Percentiles rank a stretch among this genome's conserved stretches.
These are phyloP conservation scores for Diadegma fenestrale DNA, from an alignment of 2,888 invertebrate genomes.

Conservation along the genomic window DNA sequence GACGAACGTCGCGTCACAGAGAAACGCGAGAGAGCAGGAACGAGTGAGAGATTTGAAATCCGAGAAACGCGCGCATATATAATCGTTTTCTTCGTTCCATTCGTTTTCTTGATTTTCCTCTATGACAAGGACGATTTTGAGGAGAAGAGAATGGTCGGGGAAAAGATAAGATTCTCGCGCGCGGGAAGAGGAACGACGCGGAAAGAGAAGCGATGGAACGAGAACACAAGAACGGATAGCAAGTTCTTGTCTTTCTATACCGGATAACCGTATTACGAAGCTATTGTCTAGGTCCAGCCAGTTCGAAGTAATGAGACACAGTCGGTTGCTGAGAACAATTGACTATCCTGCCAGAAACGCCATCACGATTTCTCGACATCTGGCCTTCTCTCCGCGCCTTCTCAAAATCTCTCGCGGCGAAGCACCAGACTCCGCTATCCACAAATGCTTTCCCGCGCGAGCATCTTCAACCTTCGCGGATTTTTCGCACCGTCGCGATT, in stretches of 20 bases:
- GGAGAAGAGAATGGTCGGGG: slow-evolving; percentile 37
- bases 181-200: slow-evolving; percentile 48
- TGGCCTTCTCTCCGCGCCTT: background rate
- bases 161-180: slow-evolving; percentile 67
- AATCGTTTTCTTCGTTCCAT: slow-evolving; percentile 46
- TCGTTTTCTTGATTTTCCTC: slow-evolving; percentile 51
- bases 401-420: slow-evolving; percentile 9
- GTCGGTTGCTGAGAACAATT: slow-evolving; percentile 83
- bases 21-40: slow-evolving; percentile 2
- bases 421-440: slow-evolving; percentile 8
- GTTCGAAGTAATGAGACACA: slow-evolving; percentile 84
- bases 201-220: slow-evolving; percentile 49
- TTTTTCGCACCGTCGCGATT: slow-evolving; percentile 56
- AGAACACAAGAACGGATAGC: slow-evolving; percentile 52
- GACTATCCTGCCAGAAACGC: slow-evolving; percentile 74
- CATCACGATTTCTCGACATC: slow-evolving; percentile 68
- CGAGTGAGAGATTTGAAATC: slow-evolving; percentile 48
- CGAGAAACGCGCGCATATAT: slow-evolving; percentile 36
- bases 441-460: slow-evolving; percentile 51
- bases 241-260: slow-evolving; percentile 58
- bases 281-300: slow-evolving; percentile 83
- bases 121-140: slow-evolving; percentile 48
- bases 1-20: slow-evolving; percentile 40
- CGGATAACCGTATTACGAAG: slow-evolving; percentile 82
- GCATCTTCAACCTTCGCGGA: slow-evolving; percentile 59